Evolutionary conservation across 2,888 invertebrate species (phyloP).

Genomic region (Tridacna gigas): DNA sequence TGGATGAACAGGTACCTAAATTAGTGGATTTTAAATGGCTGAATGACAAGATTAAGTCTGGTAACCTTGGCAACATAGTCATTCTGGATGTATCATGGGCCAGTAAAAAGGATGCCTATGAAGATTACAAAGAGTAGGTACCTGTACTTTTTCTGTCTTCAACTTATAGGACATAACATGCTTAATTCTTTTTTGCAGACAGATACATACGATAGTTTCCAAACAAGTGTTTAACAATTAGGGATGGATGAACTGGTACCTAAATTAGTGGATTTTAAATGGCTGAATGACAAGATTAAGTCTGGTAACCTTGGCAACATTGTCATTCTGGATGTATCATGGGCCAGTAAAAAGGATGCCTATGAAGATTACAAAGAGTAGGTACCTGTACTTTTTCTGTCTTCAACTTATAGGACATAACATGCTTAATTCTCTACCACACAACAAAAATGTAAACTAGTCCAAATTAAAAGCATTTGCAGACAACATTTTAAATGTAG

Average conservation of each 20-base stretch:
- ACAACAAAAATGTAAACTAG: too few species aligned
- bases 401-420: too few species aligned
- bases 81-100: conserved; percentile 76
- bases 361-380: conserved; percentile 68
- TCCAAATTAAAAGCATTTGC: too few species aligned
- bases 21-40: conserved; percentile 73
- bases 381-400: too few species aligned
- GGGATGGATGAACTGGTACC: conserved; percentile 10
- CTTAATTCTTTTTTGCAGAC: too few species aligned
- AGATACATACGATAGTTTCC: too few species aligned
- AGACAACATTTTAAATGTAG: too few species aligned
- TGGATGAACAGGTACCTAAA: conserved; percentile 10
- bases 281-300: conserved; percentile 67
- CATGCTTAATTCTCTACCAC: too few species aligned
- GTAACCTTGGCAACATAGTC: conserved; percentile 48
- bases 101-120: conserved; percentile 63
- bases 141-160: too few species aligned
- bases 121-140: conserved; percentile 68
- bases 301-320: conserved; percentile 45
- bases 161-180: too few species aligned
- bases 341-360: conserved; percentile 69
- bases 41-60: conserved; percentile 57
- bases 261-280: conserved; percentile 67
- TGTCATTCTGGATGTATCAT: conserved; percentile 73
- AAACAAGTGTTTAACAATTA: too few species aligned